phyloP scores from a whole-genome alignment of 2,888 invertebrate genomes.

The Azorinus chamasolen region DNA sequence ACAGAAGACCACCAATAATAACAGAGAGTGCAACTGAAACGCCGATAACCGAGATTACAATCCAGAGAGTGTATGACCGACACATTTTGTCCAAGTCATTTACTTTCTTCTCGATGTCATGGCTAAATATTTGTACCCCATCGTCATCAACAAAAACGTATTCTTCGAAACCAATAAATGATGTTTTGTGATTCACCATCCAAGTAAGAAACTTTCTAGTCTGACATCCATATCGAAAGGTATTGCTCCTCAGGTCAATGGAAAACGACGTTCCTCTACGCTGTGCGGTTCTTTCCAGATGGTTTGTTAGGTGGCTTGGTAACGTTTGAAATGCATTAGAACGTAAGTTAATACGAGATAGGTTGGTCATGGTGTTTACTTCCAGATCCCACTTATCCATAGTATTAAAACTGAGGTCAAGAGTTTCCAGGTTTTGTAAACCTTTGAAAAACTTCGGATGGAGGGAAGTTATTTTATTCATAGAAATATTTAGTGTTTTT shows the following conservation, averaged over 20 bases:
- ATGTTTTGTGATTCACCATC: constrained; percentile 19
- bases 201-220: too few relatives aligned
- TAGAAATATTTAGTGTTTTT: constrained; percentile 15
- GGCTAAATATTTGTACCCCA: too few relatives aligned
- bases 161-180: neutral
- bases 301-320: neutral
- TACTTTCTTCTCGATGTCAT: too few relatives aligned
- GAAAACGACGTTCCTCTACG: neutral
- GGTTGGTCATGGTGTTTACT: constrained; percentile 1
- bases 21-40: too few relatives aligned
- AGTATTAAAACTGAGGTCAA: constrained; percentile 27
- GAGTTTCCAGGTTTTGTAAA: neutral
- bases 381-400: constrained; percentile 8
- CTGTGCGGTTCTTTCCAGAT: constrained; percentile 6
- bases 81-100: too few relatives aligned
- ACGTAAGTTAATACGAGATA: constrained; percentile 16
- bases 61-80: too few relatives aligned
- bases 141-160: too few relatives aligned
- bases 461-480: constrained; percentile 20
- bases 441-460: constrained; percentile 12
- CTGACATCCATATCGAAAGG: constrained; percentile 12
- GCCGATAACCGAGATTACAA: too few relatives aligned
- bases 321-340: constrained; percentile 25
- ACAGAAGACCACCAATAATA: too few relatives aligned
- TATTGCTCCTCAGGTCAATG: constrained; percentile 37